phyloP scores from a whole-genome alignment of 2,113 vertebrate species.

The Corythornis madagascariensis region DNA sequence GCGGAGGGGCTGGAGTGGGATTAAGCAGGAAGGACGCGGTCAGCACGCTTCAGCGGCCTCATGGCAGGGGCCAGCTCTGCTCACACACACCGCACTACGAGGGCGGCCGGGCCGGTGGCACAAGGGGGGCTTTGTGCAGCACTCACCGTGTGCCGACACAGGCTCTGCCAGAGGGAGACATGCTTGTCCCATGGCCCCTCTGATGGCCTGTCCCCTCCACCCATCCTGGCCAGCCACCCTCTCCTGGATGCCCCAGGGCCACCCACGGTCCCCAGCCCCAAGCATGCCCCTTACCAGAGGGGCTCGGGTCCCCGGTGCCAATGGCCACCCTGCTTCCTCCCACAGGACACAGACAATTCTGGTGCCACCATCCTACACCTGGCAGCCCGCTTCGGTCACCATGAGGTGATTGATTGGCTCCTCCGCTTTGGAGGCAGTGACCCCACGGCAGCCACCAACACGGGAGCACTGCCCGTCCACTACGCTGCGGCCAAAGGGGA shows the following conservation, averaged over 20 bases:
- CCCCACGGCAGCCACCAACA: conserved; percentile 85
- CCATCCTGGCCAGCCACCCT: not conserved
- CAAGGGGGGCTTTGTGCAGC: not conserved
- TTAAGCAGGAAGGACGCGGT: conserved; percentile 23
- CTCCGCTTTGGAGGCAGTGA: conserved; percentile 86
- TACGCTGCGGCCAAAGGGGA: conserved; percentile 98
- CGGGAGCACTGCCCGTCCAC: conserved; percentile 90
- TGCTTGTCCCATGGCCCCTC: not conserved
- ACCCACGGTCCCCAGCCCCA: not conserved
- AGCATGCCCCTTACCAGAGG: not conserved
- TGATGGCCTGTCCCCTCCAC: not conserved
- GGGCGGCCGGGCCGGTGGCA: not conserved
- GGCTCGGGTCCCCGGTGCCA: not conserved
- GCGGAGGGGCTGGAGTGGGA: not conserved
- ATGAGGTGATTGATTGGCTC: conserved; percentile 91
- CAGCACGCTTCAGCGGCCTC: not conserved
- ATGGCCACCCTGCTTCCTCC: not conserved
- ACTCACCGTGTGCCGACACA: not conserved
- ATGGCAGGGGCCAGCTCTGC: not conserved
- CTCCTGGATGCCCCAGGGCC: not conserved
- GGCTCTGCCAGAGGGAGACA: not conserved
- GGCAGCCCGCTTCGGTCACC: conserved; percentile 95
- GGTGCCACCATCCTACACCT: conserved; percentile 95
- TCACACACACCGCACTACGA: not conserved
- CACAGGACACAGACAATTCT: conserved; percentile 90